Evolutionary conservation across 2,113 vertebrate genomes (phyloP).

Genomic region (Zosterops lateralis): DNA sequence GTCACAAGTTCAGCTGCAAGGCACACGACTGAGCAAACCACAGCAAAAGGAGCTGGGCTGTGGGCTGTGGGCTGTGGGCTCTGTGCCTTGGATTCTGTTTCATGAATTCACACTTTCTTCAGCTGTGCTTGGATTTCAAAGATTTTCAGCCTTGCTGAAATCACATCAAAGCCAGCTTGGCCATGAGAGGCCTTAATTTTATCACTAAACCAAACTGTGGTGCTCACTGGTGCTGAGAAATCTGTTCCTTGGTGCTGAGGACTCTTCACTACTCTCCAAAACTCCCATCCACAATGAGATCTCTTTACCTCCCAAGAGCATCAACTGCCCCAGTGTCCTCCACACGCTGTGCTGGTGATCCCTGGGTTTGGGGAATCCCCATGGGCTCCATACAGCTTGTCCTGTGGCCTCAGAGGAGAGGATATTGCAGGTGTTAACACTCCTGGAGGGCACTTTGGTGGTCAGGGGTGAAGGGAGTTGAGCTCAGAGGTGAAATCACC

Average conservation of each 20-base stretch:
- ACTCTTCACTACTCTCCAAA: neutral
- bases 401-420: neutral
- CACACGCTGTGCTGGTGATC: neutral
- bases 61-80: neutral
- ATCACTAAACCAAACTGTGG: neutral
- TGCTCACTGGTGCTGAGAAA: neutral
- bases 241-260: neutral
- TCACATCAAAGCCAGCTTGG: neutral
- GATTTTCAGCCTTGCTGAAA: neutral
- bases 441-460: fast-evolving
- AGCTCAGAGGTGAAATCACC: neutral
- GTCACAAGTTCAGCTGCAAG: neutral
- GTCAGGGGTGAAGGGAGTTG: neutral
- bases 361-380: fast-evolving
- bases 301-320: neutral
- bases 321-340: neutral
- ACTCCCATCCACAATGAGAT: neutral
- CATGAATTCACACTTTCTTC: neutral
- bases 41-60: neutral
- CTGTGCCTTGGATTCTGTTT: neutral
- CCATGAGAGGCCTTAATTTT: neutral
- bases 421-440: fast-evolving
- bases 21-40: neutral
- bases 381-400: fast-evolving
- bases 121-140: neutral